Base-by-base conservation (phyloP, 2,113 vertebrate genomes). In the Nicator chloris region DNA sequence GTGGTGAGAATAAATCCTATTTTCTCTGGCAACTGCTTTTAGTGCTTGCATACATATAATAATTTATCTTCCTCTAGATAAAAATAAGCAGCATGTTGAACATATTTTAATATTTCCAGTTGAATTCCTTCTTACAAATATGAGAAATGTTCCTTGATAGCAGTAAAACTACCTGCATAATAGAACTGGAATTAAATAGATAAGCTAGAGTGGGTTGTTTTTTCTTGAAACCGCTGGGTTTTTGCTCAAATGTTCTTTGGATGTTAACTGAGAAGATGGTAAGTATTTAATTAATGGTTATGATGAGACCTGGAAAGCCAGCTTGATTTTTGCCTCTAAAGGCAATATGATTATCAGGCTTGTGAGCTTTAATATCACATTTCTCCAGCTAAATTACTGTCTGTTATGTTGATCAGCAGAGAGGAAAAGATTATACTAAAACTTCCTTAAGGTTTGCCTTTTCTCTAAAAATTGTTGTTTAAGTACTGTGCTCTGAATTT, bases 61-160 rank as follows among this genome's bases (percentile, higher is more conserved):
- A 50, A 92, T 90, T 96, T 96, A 71, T 95, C 53, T 95, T 93
- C 79, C 82, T 86, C 49, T 66, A 88, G 90, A 90, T 78, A 92
- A 86, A 95, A 96, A 90, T 83, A 90, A 92, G 39, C 35, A 88
- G 23, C 49, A 30, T 86, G 69, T 80, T 90, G 65, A 87, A 92
- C 82, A 86, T 91, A 83, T 91, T 94, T 86, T 75, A 82, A 24
- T 92, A 93, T 92, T 95, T 96, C 40, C 92, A 92, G 47, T 83
- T 83, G 79, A 93, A 83, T 71, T 90, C 49, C 54, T 79, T 79
- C 60, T 90, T 92, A 30, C 6, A 81, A 82, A 79, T 39, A 76
- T 39, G 65, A 89, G 64, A 90, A 95, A 92, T 65, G 31, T 56
- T 84, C 57, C 76, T 84, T 68, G 69, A 86, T 90, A 84, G 86